Base-by-base conservation (phyloP, 1,140 invertebrate species). In the Trichomalopsis sarcophagae region DNA sequence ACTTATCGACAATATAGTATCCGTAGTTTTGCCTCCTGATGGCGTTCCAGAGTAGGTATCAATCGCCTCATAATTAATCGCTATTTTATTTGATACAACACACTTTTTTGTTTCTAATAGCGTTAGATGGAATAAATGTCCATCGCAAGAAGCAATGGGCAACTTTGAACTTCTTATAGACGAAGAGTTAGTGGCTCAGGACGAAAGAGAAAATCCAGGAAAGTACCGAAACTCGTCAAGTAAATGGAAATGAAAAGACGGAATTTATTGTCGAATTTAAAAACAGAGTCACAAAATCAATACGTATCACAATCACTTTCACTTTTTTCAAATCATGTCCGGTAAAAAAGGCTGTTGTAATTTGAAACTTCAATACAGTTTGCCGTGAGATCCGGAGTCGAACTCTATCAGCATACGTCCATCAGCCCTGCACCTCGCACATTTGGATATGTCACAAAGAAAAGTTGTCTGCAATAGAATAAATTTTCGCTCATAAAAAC, bases 1-100 rank as follows among this genome's bases (percentile, higher is more conserved):
- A 93, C 92, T 99, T 17, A 98, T 99, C 83, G 97, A 98, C 89
- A 99, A 99, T 92, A 98, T 99, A 84, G 93, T 99, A 74, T 97
- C 97, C 40, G 96, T 99, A 73, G 97, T 99, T 0, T 90, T 99
- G 44, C 97, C 98, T 2, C 96, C 97, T 1, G 97, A 97, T 89
- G 97, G 98, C 74, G 94, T 97, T 14, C 98, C 98, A 50, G 98
- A 99, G 96, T 97, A 93, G 94, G 94, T 94, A 33, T 71, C 30
- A 27, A 30, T 71, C 0, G n/a, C 13, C 9, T n/a, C 3, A n/a
- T 68, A 23, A 23, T 23, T 17, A 3, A 69, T 55, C 36, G 17
- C 13, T 0, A 50, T 30, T 30, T 69, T 62, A 44, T 71, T 71
- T 27, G 5, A 13, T 33, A 27, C 27, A 40, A 33, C 23, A 44